phyloP scores from a whole-genome alignment of 2,113 vertebrate species.

The Hemichromis elongatus region DNA sequence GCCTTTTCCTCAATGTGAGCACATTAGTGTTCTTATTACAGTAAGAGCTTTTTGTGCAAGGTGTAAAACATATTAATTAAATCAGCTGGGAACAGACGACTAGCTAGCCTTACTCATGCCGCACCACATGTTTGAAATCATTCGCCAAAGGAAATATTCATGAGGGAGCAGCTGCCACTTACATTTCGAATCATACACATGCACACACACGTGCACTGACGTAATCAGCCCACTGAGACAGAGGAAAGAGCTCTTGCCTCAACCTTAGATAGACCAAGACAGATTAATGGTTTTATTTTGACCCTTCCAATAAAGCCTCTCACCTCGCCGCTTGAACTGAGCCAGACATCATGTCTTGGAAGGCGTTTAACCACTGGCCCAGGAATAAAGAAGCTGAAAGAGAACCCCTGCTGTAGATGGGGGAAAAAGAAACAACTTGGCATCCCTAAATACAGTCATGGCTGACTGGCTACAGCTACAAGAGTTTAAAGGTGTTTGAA shows the following conservation, averaged over 20 bases:
- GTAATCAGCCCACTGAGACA: slow-evolving; percentile 2
- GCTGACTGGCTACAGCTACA: slow-evolving; percentile 9
- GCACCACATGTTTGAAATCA: slow-evolving; percentile 51
- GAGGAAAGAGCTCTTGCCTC: slow-evolving; percentile 5
- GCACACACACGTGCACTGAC: slow-evolving; percentile 6
- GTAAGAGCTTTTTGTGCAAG: slow-evolving; percentile 33
- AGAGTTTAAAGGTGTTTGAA: slow-evolving; percentile 29
- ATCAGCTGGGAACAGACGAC: slow-evolving; percentile 59
- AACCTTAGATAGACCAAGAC: slow-evolving; percentile 15
- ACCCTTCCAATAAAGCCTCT: slow-evolving; percentile 39
- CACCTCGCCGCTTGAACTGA: slow-evolving; percentile 29
- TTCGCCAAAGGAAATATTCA: slow-evolving; percentile 62
- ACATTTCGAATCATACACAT: slow-evolving; percentile 5
- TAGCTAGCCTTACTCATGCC: slow-evolving; percentile 55
- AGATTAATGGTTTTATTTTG: slow-evolving; percentile 52
- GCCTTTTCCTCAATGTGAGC: slow-evolving; percentile 38
- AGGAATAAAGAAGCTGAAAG: slow-evolving; percentile 40
- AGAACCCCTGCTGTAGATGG: slow-evolving; percentile 31
- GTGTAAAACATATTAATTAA: slow-evolving; percentile 65
- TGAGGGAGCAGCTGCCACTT: slow-evolving; percentile 13
- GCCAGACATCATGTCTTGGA: slow-evolving; percentile 59
- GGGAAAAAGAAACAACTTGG: slow-evolving; percentile 5
- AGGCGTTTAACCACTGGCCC: slow-evolving; percentile 25
- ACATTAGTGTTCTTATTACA: slow-evolving; percentile 44
- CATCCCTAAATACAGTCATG: slow-evolving; percentile 25